Conservation (phyloP, 1,140 invertebrate genomes). For the Drosophila melanica region DNA sequence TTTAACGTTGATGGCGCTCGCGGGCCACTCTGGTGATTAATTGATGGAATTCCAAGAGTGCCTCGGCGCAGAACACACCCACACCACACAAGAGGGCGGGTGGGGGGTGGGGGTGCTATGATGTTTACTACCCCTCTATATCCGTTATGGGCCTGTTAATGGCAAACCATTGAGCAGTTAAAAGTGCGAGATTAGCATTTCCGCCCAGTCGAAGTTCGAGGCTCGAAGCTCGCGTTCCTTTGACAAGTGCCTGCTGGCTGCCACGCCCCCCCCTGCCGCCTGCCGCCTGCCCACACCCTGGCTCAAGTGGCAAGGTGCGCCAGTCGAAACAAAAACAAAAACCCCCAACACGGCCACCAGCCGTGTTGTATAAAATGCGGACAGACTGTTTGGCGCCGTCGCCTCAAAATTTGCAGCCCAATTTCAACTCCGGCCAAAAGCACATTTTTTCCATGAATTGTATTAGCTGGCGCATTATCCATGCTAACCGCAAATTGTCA, state of each 20-base stretch:
- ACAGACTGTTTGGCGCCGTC: conserved; percentile 41
- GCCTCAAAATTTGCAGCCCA: background rate
- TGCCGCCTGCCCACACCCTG: background rate
- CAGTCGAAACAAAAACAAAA: conserved; percentile 1
- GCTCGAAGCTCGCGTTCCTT: conserved; percentile 11
- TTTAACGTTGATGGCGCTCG: conserved; percentile 34
- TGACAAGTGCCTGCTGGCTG: conserved; percentile 25
- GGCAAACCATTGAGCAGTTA: conserved; percentile 68
- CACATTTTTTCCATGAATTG: conserved; percentile 27
- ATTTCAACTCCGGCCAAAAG: background rate
- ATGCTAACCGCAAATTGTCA: conserved; percentile 50
- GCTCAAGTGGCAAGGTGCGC: conserved; percentile 37
- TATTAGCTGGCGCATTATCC: conserved; percentile 40
- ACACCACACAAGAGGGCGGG: background rate
- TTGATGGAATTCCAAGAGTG: conserved; percentile 58
- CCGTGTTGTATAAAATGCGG: conserved; percentile 5
- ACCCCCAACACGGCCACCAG: background rate
- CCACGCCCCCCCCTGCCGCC: background rate
- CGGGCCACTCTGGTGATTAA: conserved; percentile 70
- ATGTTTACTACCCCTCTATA: conserved; percentile 20
- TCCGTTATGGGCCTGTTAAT: conserved; percentile 64
- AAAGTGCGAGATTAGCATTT: conserved; percentile 64
- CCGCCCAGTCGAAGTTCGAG: conserved; percentile 33
- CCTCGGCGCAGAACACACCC: conserved; percentile 30
- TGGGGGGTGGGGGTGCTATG: background rate